phyloP scores from a whole-genome alignment of 1,140 invertebrate genomes.

The Physella acuta region DNA sequence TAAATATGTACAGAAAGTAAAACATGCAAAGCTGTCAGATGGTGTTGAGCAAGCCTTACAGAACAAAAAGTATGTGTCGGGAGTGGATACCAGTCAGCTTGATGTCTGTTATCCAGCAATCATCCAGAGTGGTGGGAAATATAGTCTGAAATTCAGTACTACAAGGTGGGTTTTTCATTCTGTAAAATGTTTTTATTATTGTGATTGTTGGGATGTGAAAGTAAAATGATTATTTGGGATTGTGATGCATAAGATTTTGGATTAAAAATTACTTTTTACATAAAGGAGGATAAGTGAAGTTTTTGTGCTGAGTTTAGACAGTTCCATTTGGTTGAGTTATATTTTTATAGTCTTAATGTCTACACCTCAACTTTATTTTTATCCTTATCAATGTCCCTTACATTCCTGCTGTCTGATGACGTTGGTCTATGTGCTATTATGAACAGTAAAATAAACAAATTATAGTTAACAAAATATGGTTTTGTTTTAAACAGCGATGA shows the following conservation, averaged over 20 bases:
- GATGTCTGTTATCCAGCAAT: constrained; percentile 99
- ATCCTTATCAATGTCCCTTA: no score
- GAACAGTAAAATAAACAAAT: no score
- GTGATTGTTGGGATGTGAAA: not conserved
- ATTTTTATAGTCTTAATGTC: no score
- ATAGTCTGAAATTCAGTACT: constrained; percentile 94
- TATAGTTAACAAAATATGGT: not conserved
- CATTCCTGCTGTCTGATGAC: no score
- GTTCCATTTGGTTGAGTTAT: no score
- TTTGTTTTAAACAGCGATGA: constrained; percentile 76
- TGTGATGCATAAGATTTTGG: no score
- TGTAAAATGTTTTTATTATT: not conserved
- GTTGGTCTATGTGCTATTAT: no score
- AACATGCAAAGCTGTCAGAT: constrained; percentile 90
- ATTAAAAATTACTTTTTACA: no score
- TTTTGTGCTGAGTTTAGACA: no score
- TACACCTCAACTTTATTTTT: no score
- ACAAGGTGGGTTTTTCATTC: constrained; percentile 60
- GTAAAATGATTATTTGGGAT: no score
- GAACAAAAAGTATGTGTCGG: constrained; percentile 85
- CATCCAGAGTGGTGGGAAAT: constrained; percentile 96
- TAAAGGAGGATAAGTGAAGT: no score
- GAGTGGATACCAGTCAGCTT: constrained; percentile 82
- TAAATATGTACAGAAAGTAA: constrained; percentile 84
- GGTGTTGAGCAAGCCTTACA: constrained; percentile 83